phyloP scores from a whole-genome alignment of 1,140 invertebrate genomes.

The Euschistus heros region DNA sequence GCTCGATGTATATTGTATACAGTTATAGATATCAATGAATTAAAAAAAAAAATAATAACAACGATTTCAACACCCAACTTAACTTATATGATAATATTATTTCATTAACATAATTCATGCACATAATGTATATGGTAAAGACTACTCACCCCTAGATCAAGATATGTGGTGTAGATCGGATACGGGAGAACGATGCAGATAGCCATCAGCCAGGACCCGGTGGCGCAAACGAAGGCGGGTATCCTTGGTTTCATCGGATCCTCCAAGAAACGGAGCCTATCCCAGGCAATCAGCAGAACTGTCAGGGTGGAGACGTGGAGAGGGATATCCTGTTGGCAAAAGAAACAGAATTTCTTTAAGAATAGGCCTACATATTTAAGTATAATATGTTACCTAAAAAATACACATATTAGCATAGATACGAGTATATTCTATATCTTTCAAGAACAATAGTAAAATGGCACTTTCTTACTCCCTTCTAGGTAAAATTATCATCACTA shows the following conservation, averaged over 20 bases:
- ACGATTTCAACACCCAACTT: too few species aligned
- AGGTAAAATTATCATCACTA: neutral
- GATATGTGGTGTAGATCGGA: conserved; percentile 58
- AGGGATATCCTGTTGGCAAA: conserved; percentile 48
- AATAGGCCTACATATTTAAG: neutral
- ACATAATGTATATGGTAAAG: too few species aligned
- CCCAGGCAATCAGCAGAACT: conserved; percentile 54
- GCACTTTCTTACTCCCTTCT: neutral
- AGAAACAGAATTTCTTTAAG: conserved; percentile 17
- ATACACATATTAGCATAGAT: neutral
- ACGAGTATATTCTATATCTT: neutral
- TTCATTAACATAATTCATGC: too few species aligned
- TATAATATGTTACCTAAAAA: neutral
- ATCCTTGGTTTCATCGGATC: conserved; percentile 51
- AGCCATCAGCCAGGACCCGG: conserved; percentile 56
- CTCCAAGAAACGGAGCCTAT: conserved; percentile 51
- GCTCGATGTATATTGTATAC: too few species aligned
- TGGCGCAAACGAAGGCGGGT: conserved; percentile 51
- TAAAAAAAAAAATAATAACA: too few species aligned
- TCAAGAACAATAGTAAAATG: neutral
- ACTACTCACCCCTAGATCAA: conserved; percentile 50
- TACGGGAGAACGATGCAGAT: conserved; percentile 59
- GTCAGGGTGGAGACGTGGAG: conserved; percentile 58
- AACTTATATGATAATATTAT: too few species aligned
- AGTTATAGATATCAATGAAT: too few species aligned